Conservation (phyloP, 2,888 invertebrate species). For the Eupithecia subumbrata region DNA sequence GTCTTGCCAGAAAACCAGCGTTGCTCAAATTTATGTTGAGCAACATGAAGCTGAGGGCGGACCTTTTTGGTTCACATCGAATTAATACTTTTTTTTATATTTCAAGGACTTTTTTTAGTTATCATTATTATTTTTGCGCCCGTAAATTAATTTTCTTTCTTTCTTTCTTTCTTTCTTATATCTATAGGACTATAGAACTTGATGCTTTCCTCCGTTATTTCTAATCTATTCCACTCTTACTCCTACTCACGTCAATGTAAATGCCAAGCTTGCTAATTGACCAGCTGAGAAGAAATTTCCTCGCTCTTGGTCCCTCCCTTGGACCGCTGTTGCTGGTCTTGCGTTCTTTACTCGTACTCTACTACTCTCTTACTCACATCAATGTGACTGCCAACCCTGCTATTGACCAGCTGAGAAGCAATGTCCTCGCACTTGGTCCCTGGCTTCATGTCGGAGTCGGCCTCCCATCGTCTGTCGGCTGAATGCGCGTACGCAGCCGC, state of each 20-base stretch:
- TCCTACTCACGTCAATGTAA: conserved; percentile 85
- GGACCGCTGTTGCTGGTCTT: conserved; percentile 86
- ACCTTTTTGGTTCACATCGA: no score
- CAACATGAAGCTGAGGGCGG: no score
- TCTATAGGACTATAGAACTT: no score
- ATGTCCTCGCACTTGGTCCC: conserved; percentile 87
- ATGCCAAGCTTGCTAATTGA: conserved; percentile 87
- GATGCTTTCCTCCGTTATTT: no score
- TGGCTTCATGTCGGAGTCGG: conserved; percentile 84
- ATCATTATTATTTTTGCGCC: no score
- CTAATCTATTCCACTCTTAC: neutral
- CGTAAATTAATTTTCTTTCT: no score
- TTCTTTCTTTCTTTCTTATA: no score
- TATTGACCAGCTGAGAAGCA: conserved; percentile 87
- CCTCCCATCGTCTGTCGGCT: conserved; percentile 89
- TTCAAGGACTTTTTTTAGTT: no score
- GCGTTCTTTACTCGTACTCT: conserved; percentile 88
- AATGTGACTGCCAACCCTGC: conserved; percentile 87
- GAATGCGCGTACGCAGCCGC: conserved; percentile 89
- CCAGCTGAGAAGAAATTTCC: conserved; percentile 90
- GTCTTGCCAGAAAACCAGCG: no score
- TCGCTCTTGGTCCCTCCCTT: conserved; percentile 82
- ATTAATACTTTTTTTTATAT: no score
- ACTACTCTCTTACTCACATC: conserved; percentile 78
- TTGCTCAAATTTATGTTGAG: no score